Conservation (phyloP, 2,888 invertebrate genomes). For the Seira ritae region DNA sequence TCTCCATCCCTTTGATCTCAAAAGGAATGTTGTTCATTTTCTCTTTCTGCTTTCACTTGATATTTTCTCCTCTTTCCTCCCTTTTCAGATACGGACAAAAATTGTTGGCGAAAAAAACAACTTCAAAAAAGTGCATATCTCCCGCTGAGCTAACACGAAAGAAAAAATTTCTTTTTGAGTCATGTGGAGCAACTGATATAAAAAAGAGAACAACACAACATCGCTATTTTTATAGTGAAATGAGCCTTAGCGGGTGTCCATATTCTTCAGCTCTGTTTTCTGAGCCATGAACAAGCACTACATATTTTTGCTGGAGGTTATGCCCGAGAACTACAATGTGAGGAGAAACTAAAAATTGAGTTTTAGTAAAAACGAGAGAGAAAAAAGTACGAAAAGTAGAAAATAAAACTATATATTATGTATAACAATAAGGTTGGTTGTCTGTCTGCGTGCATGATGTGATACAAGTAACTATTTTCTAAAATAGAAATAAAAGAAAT, state of each 20-base stretch:
- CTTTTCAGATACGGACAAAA: constrained; percentile 7
- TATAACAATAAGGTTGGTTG: no score
- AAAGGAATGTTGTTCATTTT: constrained; percentile 34
- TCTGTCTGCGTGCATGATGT: no score
- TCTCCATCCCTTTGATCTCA: constrained; percentile 24
- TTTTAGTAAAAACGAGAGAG: neutral
- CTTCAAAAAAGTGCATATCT: constrained; percentile 11
- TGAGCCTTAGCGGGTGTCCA: neutral
- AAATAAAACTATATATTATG: no score
- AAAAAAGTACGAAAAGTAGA: no score
- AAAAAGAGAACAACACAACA: neutral
- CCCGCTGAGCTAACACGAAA: neutral
- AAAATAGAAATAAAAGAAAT: neutral
- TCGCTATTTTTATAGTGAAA: neutral
- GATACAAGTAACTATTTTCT: neutral
- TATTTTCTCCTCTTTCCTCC: constrained; percentile 5
- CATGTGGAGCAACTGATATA: constrained; percentile 3
- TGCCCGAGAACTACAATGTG: neutral
- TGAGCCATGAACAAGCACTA: neutral
- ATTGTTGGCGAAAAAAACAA: neutral
- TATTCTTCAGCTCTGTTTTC: neutral
- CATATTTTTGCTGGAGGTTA: neutral
- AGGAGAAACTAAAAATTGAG: constrained; percentile 1
- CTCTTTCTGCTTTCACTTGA: constrained; percentile 16
- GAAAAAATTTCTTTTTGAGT: neutral